phyloP scores from a whole-genome alignment of 2,888 invertebrate species.

The Pyralis farinalis region DNA sequence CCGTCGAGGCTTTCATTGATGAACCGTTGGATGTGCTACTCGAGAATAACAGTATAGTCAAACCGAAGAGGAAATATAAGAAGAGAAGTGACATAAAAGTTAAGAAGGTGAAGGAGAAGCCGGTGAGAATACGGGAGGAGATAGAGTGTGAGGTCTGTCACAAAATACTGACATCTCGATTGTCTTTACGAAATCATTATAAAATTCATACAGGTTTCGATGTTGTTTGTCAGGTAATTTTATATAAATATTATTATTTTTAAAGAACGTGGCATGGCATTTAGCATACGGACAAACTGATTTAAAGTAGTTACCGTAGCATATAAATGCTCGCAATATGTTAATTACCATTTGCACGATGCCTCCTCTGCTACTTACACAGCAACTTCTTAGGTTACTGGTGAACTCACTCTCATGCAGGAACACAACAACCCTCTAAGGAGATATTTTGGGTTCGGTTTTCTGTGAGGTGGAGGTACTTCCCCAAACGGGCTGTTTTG shows the following conservation, averaged over 20 bases:
- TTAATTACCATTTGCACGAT: too few relatives aligned
- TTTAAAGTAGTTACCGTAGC: too few relatives aligned
- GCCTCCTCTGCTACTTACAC: too few relatives aligned
- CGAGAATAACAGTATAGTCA: conserved; percentile 15
- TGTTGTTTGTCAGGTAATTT: conserved; percentile 48
- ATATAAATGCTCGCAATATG: too few relatives aligned
- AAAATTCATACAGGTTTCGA: conserved; percentile 72
- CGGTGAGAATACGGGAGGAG: conserved; percentile 39
- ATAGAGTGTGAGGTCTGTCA: conserved; percentile 68
- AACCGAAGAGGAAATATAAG: conserved; percentile 14
- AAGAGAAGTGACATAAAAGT: conserved; percentile 22
- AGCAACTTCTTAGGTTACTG: too few relatives aligned
- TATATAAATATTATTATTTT: too few relatives aligned
- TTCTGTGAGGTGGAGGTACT: too few relatives aligned
- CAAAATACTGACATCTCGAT: conserved; percentile 58
- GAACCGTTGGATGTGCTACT: conserved; percentile 23
- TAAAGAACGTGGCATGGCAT: too few relatives aligned
- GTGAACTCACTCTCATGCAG: too few relatives aligned
- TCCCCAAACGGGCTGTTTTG: too few relatives aligned
- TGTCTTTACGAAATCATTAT: conserved; percentile 63
- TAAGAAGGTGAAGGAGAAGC: conserved; percentile 23
- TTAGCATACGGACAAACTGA: too few relatives aligned
- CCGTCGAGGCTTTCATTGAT: conserved; percentile 21
- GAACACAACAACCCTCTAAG: too few relatives aligned
- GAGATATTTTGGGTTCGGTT: conserved; percentile 10